Conservation (phyloP, 2,888 invertebrate genomes). For the Deroplatys truncata region DNA sequence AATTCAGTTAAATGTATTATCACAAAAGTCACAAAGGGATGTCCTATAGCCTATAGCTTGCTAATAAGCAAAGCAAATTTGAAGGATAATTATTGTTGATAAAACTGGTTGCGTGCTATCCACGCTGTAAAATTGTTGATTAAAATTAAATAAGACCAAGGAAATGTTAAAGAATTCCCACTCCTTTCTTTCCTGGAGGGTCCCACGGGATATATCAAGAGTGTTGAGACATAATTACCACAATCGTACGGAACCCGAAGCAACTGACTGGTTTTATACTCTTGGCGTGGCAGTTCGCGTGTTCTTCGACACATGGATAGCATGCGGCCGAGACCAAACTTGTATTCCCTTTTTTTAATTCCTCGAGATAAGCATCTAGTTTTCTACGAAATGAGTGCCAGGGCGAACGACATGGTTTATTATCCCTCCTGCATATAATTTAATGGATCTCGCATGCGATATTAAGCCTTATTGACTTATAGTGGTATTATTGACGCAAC, state of each 20-base stretch:
- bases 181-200: background rate
- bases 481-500: constrained; percentile 11
- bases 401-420: constrained; percentile 14
- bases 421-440: constrained; percentile 14
- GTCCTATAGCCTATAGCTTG: too few relatives aligned
- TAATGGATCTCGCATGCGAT: constrained; percentile 23
- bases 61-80: background rate
- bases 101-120: background rate
- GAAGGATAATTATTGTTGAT: background rate
- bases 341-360: constrained; percentile 21
- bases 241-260: background rate
- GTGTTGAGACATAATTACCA: background rate
- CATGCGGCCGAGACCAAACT: constrained; percentile 13
- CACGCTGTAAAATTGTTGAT: background rate
- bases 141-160: too few relatives aligned
- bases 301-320: constrained; percentile 22
- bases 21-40: too few relatives aligned
- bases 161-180: background rate
- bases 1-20: too few relatives aligned
- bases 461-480: constrained; percentile 18
- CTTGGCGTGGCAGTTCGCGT: constrained; percentile 7
- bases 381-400: constrained; percentile 22
- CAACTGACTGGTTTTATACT: background rate
- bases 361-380: constrained; percentile 22
- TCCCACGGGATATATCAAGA: background rate